Conservation (phyloP, 2,888 invertebrate genomes). For the Diplolepis rosae region DNA sequence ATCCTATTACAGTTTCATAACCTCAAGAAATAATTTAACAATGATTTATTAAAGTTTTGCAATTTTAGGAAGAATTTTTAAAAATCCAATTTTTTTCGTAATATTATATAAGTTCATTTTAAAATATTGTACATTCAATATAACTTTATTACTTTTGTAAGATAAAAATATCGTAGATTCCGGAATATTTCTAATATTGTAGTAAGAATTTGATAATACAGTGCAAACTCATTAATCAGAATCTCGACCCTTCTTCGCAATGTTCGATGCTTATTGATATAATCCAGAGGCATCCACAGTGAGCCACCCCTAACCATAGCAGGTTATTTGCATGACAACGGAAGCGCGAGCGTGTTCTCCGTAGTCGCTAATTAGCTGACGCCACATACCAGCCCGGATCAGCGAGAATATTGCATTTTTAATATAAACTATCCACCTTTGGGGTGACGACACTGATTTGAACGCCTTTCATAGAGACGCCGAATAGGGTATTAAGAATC, state of each 20-base stretch:
- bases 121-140: no score
- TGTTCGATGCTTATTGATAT: conserved; percentile 68
- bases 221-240: conserved; percentile 62
- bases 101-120: no score
- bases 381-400: conserved; percentile 66
- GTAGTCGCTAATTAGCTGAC: conserved; percentile 66
- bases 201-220: not conserved
- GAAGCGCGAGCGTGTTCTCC: conserved; percentile 56
- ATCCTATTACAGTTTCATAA: no score
- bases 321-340: conserved; percentile 69
- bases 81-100: no score
- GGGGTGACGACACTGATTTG: conserved; percentile 17
- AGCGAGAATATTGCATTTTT: conserved; percentile 72
- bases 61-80: no score
- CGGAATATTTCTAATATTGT: no score
- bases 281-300: conserved; percentile 53
- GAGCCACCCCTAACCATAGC: conserved; percentile 49
- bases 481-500: conserved; percentile 18
- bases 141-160: no score
- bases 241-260: conserved; percentile 56
- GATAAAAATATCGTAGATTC: no score
- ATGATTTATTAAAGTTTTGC: no score
- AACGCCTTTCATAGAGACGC: conserved; percentile 5
- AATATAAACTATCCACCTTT: conserved; percentile 60
- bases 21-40: no score